phyloP scores from a whole-genome alignment of 2,113 vertebrate species.

The Scytalopus superciliaris region DNA sequence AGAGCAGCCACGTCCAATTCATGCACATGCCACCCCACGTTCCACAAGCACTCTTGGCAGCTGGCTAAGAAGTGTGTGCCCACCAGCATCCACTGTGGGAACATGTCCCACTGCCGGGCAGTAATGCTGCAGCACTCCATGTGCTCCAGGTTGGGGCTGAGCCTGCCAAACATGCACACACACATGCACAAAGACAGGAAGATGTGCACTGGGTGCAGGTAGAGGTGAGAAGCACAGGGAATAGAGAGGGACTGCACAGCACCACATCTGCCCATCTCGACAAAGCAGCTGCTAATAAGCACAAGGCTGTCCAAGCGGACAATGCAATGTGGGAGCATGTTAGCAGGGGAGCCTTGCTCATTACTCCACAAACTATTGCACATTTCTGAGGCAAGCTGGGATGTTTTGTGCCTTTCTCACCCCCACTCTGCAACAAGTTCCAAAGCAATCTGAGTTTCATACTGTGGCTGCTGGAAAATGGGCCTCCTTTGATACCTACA shows the following conservation, averaged over 20 bases:
- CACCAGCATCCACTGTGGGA: neutral
- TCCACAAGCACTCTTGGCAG: neutral
- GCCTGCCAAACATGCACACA: neutral
- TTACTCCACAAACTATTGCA: neutral
- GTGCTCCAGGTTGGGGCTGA: neutral
- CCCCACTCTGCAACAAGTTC: rapidly evolving
- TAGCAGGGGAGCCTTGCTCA: neutral
- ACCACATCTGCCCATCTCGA: neutral
- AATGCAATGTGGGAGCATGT: neutral
- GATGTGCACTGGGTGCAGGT: neutral
- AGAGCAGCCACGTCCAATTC: neutral
- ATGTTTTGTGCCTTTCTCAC: neutral
- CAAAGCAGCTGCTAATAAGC: neutral
- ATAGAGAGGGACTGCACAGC: neutral
- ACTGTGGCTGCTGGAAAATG: neutral
- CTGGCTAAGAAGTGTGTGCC: neutral
- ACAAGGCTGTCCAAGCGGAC: neutral
- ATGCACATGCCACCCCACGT: rapidly evolving
- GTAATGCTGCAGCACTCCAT: neutral
- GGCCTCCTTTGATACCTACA: neutral
- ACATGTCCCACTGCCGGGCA: rapidly evolving
- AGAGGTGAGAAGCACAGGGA: neutral
- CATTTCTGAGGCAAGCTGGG: neutral
- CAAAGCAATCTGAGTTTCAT: neutral
- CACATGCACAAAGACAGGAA: neutral